Percentiles rank a stretch among this genome's conserved stretches.
phyloP scores from a whole-genome alignment of 2,888 invertebrate genomes.

The Cotesia congregata region DNA sequence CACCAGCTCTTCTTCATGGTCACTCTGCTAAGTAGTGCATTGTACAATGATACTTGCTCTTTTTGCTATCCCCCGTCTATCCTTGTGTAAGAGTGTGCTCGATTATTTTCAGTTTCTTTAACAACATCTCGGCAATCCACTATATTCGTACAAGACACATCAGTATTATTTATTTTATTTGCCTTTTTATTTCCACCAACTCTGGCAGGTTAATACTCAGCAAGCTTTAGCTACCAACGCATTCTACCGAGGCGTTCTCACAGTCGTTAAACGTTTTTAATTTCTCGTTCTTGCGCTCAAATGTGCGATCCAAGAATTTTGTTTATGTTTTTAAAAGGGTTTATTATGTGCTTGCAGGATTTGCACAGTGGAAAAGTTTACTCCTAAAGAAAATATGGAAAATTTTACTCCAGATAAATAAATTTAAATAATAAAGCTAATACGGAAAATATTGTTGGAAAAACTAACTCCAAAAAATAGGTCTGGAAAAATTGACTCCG shows the following conservation, averaged over 20 bases:
- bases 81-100: neutral
- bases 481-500: too few species aligned
- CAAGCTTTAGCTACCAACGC: neutral
- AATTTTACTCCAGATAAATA: too few species aligned
- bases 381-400: too few species aligned
- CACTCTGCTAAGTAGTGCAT: constrained; percentile 1
- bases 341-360: too few species aligned
- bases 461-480: too few species aligned
- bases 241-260: constrained; percentile 51
- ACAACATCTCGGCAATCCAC: neutral
- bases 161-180: neutral
- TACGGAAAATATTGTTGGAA: too few species aligned
- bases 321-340: neutral
- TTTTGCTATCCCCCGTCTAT: neutral
- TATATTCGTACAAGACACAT: constrained; percentile 1
- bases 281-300: constrained; percentile 47
- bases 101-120: neutral
- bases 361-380: too few species aligned
- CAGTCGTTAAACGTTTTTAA: constrained; percentile 58
- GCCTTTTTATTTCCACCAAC: constrained; percentile 9
- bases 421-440: too few species aligned
- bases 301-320: constrained; percentile 39
- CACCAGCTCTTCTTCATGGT: neutral
- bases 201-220: constrained; percentile 22
- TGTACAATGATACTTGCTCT: neutral